Percentiles rank a stretch among this genome's conserved stretches.
Evolutionary conservation across 2,888 invertebrate species (phyloP).

Genomic region (Caenorhabditis parvicauda): DNA sequence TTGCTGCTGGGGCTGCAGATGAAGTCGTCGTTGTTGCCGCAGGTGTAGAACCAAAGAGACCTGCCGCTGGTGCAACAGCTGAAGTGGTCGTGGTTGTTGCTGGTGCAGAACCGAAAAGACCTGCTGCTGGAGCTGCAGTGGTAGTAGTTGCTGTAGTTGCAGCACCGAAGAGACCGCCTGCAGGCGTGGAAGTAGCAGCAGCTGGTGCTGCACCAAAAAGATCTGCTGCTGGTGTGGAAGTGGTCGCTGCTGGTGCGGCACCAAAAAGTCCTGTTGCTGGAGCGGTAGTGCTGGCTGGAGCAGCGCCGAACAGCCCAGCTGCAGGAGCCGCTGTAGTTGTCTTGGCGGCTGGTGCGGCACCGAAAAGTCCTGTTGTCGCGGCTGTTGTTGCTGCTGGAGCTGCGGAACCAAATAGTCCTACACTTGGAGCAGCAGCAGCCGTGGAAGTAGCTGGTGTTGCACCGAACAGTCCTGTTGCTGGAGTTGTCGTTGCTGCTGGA

Average conservation of each 20-base stretch:
- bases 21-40: conserved; percentile 2
- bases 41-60: conserved; percentile 8
- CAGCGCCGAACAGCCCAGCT: neutral
- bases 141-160: conserved; percentile 2
- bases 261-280: conserved; percentile 1
- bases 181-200: neutral
- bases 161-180: neutral
- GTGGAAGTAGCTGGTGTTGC: conserved; percentile 1
- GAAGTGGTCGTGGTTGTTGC: no score
- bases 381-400: neutral
- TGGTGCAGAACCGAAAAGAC: neutral
- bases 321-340: neutral
- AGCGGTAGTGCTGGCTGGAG: neutral
- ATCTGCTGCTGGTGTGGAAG: conserved; percentile 2
- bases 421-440: neutral
- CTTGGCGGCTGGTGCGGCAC: neutral
- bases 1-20: no score
- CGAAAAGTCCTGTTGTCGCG: neutral
- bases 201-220: neutral
- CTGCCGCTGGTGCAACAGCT: no score
- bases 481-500: neutral
- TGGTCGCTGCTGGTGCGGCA: neutral
- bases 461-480: neutral
- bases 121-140: conserved; percentile 2
- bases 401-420: no score